phyloP scores from a whole-genome alignment of 2,113 vertebrate genomes.

The Ammodytes dubius region DNA sequence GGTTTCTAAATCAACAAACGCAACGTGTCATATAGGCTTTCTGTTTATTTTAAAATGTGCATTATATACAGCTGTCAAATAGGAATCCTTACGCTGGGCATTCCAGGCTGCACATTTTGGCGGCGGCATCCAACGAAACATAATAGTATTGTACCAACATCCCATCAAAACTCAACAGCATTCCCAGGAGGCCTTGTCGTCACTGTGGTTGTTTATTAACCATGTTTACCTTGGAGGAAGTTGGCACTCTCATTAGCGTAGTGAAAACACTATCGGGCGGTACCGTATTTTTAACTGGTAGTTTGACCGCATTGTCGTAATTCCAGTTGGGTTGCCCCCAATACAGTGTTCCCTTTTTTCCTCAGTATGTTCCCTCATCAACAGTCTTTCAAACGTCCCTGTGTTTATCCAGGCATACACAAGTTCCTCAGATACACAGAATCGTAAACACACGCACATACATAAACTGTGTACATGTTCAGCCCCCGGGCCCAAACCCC shows the following conservation, averaged over 20 bases:
- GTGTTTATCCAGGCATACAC: conserved; percentile 49
- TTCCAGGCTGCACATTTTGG: background rate
- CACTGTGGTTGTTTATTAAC: conserved; percentile 58
- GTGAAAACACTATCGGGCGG: conserved; percentile 1
- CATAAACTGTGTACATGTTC: conserved; percentile 29
- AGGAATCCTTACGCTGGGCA: conserved; percentile 9
- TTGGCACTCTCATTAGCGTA: background rate
- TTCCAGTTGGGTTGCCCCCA: background rate
- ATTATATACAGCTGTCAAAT: conserved; percentile 37
- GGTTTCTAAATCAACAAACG: conserved; percentile 1
- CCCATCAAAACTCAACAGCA: background rate
- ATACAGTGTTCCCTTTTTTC: conserved; percentile 14
- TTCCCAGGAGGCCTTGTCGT: conserved; percentile 24
- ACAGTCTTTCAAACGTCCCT: background rate
- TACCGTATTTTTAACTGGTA: background rate
- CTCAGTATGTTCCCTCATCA: conserved; percentile 5
- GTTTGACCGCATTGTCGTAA: conserved; percentile 11
- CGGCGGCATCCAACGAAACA: conserved; percentile 2
- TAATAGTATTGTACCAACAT: conserved; percentile 9
- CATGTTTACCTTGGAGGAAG: conserved; percentile 25
- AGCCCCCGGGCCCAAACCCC: background rate
- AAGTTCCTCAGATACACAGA: too few relatives aligned
- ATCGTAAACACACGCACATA: background rate
- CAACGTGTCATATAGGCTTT: conserved; percentile 5
- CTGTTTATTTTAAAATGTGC: conserved; percentile 10